These are phyloP conservation scores for Papilio protenor DNA, from an alignment of 2,888 invertebrate species.

Conservation along the genomic window DNA sequence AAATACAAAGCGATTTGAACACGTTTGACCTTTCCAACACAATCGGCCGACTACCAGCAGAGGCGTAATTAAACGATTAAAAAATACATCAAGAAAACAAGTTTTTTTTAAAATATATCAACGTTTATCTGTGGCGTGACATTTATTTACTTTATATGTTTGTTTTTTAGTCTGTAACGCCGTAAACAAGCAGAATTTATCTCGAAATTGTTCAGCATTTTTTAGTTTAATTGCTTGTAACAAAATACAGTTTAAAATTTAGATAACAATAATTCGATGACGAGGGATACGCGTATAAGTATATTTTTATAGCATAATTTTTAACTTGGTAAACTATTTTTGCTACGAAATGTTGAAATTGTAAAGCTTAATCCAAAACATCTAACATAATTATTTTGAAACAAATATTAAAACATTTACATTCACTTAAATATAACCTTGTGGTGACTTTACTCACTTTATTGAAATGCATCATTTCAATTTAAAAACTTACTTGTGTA, in stretches of 20 bases:
- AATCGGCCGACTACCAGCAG: conserved; percentile 24
- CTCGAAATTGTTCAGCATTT: neutral
- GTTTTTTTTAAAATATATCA: conserved; percentile 29
- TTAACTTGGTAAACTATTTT: neutral
- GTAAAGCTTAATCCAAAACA: neutral
- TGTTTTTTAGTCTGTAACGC: conserved; percentile 12
- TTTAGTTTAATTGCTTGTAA: neutral
- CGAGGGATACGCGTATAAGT: neutral
- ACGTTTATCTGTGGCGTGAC: conserved; percentile 35
- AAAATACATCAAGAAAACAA: conserved; percentile 37
- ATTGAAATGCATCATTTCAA: conserved; percentile 23
- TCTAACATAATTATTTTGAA: neutral
- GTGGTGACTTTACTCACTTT: conserved; percentile 11
- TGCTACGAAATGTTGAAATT: neutral
- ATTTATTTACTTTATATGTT: conserved; percentile 31
- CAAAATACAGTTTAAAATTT: neutral
- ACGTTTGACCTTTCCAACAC: conserved; percentile 33
- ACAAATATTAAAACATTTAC: neutral
- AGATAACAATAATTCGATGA: neutral
- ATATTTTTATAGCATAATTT: neutral
- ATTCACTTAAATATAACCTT: conserved; percentile 31
- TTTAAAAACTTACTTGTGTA: conserved; percentile 28
- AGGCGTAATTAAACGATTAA: conserved; percentile 37
- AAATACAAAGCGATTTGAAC: conserved; percentile 33
- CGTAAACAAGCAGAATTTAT: conserved; percentile 12